Percentiles rank a stretch among this genome's conserved stretches.
Conservation (phyloP, 2,888 invertebrate genomes). For the Macrophya alboannulata region DNA sequence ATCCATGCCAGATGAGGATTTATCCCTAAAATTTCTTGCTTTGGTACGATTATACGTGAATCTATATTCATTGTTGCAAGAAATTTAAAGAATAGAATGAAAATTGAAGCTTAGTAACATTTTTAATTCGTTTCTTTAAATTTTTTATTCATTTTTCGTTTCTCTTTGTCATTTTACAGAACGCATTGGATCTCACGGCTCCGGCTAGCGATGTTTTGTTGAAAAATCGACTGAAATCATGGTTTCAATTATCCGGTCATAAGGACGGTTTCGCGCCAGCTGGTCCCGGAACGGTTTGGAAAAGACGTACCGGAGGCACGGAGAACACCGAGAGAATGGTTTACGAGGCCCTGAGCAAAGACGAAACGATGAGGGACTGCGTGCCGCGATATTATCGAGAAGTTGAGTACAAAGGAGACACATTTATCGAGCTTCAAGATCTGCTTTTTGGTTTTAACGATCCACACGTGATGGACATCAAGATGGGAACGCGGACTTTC, state of each 20-base stretch:
- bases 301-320: slow-evolving; percentile 88
- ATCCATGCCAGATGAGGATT: slow-evolving; percentile 74
- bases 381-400: slow-evolving; percentile 94
- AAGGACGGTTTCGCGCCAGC: slow-evolving; percentile 96
- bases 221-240: slow-evolving; percentile 85
- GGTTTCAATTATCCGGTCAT: slow-evolving; percentile 97
- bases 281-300: slow-evolving; percentile 96
- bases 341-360: slow-evolving; percentile 90
- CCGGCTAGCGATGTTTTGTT: slow-evolving; percentile 94
- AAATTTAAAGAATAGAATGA: not conserved
- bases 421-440: slow-evolving; percentile 97
- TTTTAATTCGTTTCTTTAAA: not conserved
- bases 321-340: slow-evolving; percentile 89
- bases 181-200: slow-evolving; percentile 94
- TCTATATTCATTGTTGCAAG: not conserved
- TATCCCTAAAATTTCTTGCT: slow-evolving; percentile 77
- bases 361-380: slow-evolving; percentile 87
- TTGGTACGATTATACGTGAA: slow-evolving; percentile 71
- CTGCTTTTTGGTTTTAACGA: slow-evolving; percentile 94
- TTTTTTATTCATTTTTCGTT: slow-evolving; percentile 53
- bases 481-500: slow-evolving; percentile 98
- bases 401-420: slow-evolving; percentile 89
- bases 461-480: slow-evolving; percentile 98
- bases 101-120: not conserved
- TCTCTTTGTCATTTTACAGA: slow-evolving; percentile 84